These are phyloP conservation scores for Mallotus villosus DNA, from an alignment of 2,797 vertebrate genomes.

Conservation along the genomic window DNA sequence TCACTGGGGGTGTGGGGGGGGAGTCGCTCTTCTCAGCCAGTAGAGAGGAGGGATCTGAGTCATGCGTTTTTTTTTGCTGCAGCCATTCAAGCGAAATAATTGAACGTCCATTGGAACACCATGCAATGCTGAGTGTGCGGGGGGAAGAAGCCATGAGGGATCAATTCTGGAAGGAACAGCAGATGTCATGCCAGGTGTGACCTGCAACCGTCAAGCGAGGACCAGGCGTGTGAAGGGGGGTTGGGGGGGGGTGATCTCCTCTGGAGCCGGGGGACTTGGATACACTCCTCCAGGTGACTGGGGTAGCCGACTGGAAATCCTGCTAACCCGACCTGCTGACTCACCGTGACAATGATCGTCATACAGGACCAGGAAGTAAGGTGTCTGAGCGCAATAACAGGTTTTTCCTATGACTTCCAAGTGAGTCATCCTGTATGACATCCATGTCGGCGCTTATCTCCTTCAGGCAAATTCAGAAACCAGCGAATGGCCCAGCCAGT, in stretches of 20 bases:
- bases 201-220: conserved; percentile 45
- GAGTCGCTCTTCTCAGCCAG: background rate
- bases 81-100: background rate
- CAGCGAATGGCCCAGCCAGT: conserved; percentile 12
- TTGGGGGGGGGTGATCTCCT: background rate
- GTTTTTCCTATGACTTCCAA: background rate
- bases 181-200: conserved; percentile 4
- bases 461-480: background rate
- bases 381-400: background rate
- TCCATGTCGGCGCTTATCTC: background rate
- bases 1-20: background rate
- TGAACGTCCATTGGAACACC: background rate
- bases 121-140: background rate
- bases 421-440: conserved; percentile 1
- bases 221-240: conserved; percentile 33
- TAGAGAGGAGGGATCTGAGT: background rate
- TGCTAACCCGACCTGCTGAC: conserved; percentile 12
- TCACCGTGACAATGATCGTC: conserved; percentile 1
- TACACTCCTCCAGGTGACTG: conserved; percentile 46
- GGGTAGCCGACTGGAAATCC: background rate
- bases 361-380: conserved; percentile 10
- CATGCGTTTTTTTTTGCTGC: background rate
- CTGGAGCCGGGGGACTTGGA: background rate
- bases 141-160: background rate
- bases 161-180: background rate